These are phyloP conservation scores for Phalacrocorax pelagicus DNA, from an alignment of 2,113 vertebrate genomes.

Conservation along the genomic window DNA sequence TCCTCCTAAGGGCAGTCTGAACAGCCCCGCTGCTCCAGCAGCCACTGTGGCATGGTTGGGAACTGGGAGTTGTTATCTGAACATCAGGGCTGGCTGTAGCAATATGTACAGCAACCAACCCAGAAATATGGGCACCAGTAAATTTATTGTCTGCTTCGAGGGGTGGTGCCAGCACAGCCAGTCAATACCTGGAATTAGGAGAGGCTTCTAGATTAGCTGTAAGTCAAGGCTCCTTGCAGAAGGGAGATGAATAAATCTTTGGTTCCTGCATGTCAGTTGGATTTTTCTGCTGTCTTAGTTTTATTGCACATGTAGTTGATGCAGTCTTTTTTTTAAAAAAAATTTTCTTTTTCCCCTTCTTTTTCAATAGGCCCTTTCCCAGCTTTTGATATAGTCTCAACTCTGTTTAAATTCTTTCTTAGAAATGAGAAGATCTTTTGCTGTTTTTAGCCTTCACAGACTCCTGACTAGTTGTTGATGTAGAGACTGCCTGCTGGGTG, in stretches of 20 bases:
- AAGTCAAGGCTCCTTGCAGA: neutral
- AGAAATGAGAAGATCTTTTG: neutral
- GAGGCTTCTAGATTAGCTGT: neutral
- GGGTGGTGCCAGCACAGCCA: neutral
- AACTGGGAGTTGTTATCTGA: neutral
- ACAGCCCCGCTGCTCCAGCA: neutral
- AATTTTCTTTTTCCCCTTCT: neutral
- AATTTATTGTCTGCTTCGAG: neutral
- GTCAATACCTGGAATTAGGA: neutral
- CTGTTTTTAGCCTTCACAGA: neutral
- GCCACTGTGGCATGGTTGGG: fast-evolving
- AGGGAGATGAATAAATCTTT: neutral
- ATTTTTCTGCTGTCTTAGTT: neutral
- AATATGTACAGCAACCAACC: neutral
- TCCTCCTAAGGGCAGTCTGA: neutral
- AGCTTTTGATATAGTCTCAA: neutral
- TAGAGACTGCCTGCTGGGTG: conserved; percentile 39
- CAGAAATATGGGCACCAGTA: neutral
- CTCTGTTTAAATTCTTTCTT: conserved; percentile 10
- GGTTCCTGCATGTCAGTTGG: neutral
- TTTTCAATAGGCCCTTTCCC: neutral
- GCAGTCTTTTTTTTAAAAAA: neutral
- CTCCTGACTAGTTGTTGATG: conserved; percentile 15
- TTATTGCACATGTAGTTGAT: neutral
- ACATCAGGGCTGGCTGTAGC: neutral